Base-by-base conservation (phyloP, 2,888 invertebrate genomes). In the Brachycybe producta region DNA sequence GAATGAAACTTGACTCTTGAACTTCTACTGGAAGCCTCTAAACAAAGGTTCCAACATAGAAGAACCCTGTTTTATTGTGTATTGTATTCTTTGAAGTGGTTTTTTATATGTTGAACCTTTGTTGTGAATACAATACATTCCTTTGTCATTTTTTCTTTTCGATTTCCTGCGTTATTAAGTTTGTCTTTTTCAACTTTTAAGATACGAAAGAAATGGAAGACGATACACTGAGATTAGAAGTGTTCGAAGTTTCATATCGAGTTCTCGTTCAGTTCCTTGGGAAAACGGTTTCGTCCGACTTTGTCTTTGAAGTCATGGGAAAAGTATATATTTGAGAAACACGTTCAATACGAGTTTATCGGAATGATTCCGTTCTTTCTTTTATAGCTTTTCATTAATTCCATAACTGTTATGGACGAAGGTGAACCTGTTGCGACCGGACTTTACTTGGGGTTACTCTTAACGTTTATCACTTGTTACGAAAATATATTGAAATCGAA, bases 361-460 rank as follows among this genome's bases (percentile, higher is more conserved):
- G 15, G 15, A 40, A 40, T 17, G n/a, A 17, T n/a, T 13, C 4
- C 3, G 4, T 13, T 7, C 26, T 35, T 55, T 36, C 52, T 24
- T 53, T 59, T 60, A 32, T 69, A 88, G 87, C 79, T 91, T 73
- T 78, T 82, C 55, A 82, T 90, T 27, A 94, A 94, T 71, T 82
- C 84, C 47, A 92, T 90, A 64, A 84, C 82, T 60, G 83, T 94
- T 56, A 71, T 84, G 65, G 74, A 76, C 19, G 86, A 90, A 62
- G 78, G 88, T 77, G 80, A 81, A 58, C 79, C 81, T 8, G 77
- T 92, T 49, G 92, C 88, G 0, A 82, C 84, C 0, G 91, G 84
- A 2, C 75, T 94, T 55, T 94, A 90, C 66, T 67, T 92, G 55
- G 88, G 79, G 11, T 65, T 55, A 45, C 56, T 8, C 23, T 38